Evolutionary conservation across 2,797 vertebrate genomes (phyloP), one percentile per base, ranked within the genome.

Genomic region (Liparis tanakae): DNA sequence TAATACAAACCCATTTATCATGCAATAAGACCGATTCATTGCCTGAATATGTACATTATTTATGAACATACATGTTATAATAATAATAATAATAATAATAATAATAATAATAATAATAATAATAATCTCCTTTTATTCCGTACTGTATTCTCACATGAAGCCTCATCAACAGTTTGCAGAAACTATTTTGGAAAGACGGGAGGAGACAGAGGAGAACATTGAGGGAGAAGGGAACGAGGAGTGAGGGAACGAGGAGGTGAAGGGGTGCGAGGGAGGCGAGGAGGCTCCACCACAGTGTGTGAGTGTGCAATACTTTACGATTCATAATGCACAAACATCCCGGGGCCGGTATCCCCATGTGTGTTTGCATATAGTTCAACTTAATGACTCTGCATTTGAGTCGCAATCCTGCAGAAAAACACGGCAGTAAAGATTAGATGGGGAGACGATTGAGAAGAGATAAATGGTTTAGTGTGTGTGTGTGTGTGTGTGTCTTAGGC

Each of bases 351-450:
- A 54, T 50, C 61, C 50, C 22, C 9, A 39, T 51, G 44, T 69
- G 44, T 77, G 77, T 85, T 76, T 81, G 76, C 66, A 65, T 62
- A 70, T 77, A 43, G 80, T 87, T 84, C 34, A 66, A 39, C 61
- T 90, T 90, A 82, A 92, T 43, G 60, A 72, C 71, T 83, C 72
- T 80, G 70, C 72, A 67, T 88, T 88, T 91, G 68, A 87, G 76
- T 39, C 58, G 82, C 80, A 81, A 88, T 88, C 68, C 76, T 56
- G 58, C 76, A 87, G 84, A 91, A 93, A 92, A 93, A 93, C 91
- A 93, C n/a, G 9, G 90, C 90, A 74, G 89, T 94, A 93, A 94
- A 94, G 93, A 95, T 94, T 93, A 93, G 80, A 48, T 7, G 8
- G 67, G 54, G 46, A 58, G 61, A 69, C 18, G 56, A 83, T 55